Base-by-base conservation (phyloP, 2,888 invertebrate species). In the Periphyllus acericola region DNA sequence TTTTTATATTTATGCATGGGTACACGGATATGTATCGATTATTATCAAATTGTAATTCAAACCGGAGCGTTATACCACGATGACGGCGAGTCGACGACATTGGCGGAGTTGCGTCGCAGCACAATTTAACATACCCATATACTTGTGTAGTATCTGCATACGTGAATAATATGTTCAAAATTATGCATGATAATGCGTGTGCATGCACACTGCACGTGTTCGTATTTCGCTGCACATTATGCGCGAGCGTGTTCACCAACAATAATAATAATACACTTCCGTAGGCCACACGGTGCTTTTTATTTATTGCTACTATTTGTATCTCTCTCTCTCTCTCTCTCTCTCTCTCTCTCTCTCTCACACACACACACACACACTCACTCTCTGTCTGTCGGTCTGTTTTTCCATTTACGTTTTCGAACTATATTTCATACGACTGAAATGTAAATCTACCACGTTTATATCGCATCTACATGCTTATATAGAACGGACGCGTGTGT, bases 131-230 rank as follows among this genome's bases (percentile, higher is more conserved):
- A 60, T 9, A 25, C 25, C 60, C 60, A 8, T 25, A 8, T 9
- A n/a, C n/a, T n/a, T n/a, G n/a, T n/a, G n/a, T n/a, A n/a, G 60
- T 25, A 60, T 8, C 21, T 60, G 25, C 25, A 25, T 60, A 60
- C 25, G 25, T 25, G 25, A 25, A 60, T 60, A 60, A 60, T 25
- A 25, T 25, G 17, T 71, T 32, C 29, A 32, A 17, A 32, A 32
- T 71, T 32, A 71, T 46, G 11, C 46, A 46, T 32, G 2, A 32
- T 29, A 32, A 71, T 17, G 21, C 52, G 60, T 60, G 32, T 36
- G 14, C 32, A 40, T 80, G n/a, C 36, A 34, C 32, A 40, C n/a
- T 79, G 29, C 81, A 81, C 81, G 81, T 81, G 81, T 81, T 81
- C 29, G 40, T 40, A 14, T 81, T 46, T 40, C 66, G 29, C 29